These are phyloP conservation scores for Linnaemya vulpina DNA, from an alignment of 2,888 invertebrate genomes.

Conservation along the genomic window DNA sequence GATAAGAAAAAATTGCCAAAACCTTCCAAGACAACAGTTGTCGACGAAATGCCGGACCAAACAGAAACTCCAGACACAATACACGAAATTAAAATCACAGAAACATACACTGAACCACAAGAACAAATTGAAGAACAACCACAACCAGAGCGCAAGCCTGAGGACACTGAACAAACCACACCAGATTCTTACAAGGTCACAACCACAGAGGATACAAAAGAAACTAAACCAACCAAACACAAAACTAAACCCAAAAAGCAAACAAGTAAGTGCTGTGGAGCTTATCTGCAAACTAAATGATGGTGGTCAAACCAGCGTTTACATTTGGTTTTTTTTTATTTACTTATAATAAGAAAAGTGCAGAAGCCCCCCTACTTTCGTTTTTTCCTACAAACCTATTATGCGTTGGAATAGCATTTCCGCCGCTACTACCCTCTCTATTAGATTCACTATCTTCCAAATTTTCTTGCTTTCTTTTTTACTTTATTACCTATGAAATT, in stretches of 20 bases:
- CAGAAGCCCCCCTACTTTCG: neutral
- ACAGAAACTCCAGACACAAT: conserved; percentile 74
- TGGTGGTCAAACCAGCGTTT: conserved; percentile 37
- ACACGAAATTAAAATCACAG: conserved; percentile 74
- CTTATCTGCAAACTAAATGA: conserved; percentile 33
- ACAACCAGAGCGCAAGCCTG: conserved; percentile 77
- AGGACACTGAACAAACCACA: conserved; percentile 83
- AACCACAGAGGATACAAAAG: conserved; percentile 80
- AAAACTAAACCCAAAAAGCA: conserved; percentile 81
- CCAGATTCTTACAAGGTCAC: conserved; percentile 81
- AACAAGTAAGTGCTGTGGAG: conserved; percentile 82
- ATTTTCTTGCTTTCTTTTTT: conserved; percentile 29
- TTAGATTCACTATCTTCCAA: conserved; percentile 9
- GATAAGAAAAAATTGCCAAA: conserved; percentile 79
- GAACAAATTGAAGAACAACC: conserved; percentile 74
- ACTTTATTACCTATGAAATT: neutral
- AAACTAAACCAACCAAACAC: conserved; percentile 83
- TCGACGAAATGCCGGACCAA: conserved; percentile 65
- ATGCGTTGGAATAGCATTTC: conserved; percentile 32
- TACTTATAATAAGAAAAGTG: neutral
- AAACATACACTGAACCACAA: conserved; percentile 74
- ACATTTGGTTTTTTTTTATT: conserved; percentile 5
- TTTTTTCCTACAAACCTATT: neutral
- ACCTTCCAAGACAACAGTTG: conserved; percentile 74
- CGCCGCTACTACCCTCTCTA: neutral